Evolutionary conservation across 2,113 vertebrate species (phyloP).

Genomic region (Equus przewalskii): DNA sequence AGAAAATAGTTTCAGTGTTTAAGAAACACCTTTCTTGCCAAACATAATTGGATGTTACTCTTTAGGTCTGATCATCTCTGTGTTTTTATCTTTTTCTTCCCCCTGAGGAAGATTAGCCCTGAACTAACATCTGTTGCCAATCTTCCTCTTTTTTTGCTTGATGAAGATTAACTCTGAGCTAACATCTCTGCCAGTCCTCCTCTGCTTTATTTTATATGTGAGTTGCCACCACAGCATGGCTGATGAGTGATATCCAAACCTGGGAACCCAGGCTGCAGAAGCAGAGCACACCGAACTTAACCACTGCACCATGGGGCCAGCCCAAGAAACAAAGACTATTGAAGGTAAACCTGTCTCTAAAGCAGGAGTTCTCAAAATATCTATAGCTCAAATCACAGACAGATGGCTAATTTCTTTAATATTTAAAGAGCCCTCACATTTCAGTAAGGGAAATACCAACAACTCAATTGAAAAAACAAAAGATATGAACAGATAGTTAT

Average conservation of each 20-base stretch:
- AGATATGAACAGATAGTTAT: background rate
- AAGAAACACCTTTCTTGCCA: background rate
- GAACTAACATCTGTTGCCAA: no score
- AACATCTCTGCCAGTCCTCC: no score
- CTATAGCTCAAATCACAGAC: background rate
- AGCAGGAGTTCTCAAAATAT: background rate
- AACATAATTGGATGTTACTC: background rate
- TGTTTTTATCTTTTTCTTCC: background rate
- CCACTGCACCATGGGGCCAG: no score
- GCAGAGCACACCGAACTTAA: no score
- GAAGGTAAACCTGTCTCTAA: background rate
- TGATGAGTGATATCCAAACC: no score
- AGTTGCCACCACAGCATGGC: no score
- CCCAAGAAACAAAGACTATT: background rate
- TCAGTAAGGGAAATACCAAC: background rate
- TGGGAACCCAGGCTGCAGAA: no score
- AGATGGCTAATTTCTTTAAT: background rate
- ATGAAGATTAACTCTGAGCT: no score
- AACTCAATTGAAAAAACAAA: background rate
- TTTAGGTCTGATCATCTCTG: background rate
- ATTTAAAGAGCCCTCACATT: constrained; percentile 10
- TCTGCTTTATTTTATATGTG: no score
- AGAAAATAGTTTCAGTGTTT: background rate
- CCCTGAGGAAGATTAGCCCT: no score
- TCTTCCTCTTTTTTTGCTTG: no score